Evolutionary conservation across 1,140 invertebrate species (phyloP).

Genomic region (Sipha flava): DNA sequence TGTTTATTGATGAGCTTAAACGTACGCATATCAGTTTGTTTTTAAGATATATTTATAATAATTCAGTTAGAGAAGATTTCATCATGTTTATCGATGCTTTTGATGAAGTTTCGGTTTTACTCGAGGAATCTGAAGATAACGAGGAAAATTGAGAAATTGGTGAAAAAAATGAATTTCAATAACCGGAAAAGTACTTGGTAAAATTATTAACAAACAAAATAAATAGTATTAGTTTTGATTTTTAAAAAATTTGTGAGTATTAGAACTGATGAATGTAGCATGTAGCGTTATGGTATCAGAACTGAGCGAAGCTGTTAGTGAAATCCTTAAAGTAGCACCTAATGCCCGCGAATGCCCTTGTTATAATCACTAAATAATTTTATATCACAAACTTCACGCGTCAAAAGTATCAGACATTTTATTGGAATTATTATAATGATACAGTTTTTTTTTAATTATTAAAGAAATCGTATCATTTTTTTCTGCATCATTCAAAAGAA

Average conservation of each 20-base stretch:
- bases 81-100: not conserved
- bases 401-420: not conserved
- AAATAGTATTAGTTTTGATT: not conserved
- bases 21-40: not conserved
- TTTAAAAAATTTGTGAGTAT: not conserved
- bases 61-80: not conserved
- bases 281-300: not conserved
- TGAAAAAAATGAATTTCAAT: not conserved
- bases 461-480: not conserved
- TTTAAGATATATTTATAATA: not conserved
- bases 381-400: not conserved
- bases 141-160: not conserved
- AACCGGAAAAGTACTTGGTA: not conserved
- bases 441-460: no score
- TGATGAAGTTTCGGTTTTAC: not conserved
- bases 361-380: slow-evolving; percentile 8
- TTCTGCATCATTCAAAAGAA: not conserved
- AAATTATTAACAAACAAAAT: not conserved
- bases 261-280: not conserved
- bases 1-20: not conserved
- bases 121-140: not conserved
- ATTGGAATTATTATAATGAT: no score
- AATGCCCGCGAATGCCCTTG: not conserved
- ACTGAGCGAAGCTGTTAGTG: not conserved
- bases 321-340: not conserved